phyloP scores from a whole-genome alignment of 2,888 invertebrate species.

The Anthoptus insignis region DNA sequence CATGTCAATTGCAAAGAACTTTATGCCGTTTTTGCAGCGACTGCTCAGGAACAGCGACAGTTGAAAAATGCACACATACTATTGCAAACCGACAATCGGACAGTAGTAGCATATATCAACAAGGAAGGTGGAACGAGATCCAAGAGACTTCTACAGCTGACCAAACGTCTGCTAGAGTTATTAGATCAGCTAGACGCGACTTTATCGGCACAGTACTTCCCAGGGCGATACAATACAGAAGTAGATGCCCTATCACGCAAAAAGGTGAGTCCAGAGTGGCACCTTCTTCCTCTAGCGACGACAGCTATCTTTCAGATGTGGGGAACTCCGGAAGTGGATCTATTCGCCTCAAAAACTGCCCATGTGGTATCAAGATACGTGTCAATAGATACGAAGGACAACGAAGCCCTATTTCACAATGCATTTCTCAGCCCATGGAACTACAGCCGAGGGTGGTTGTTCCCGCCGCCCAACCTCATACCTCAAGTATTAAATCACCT shows the following conservation, averaged over 20 bases:
- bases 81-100: slow-evolving; percentile 34
- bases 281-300: slow-evolving; percentile 26
- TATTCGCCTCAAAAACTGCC: slow-evolving; percentile 42
- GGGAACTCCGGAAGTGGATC: slow-evolving; percentile 43
- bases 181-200: slow-evolving; percentile 21
- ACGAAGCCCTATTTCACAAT: slow-evolving; percentile 40
- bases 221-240: slow-evolving; percentile 46
- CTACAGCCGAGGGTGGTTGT: slow-evolving; percentile 6
- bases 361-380: slow-evolving; percentile 41
- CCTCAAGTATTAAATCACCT: slow-evolving; percentile 42
- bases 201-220: slow-evolving; percentile 38
- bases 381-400: slow-evolving; percentile 32
- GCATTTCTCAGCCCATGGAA: slow-evolving; percentile 39
- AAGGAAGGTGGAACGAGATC: slow-evolving; percentile 51
- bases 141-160: slow-evolving; percentile 30
- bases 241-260: slow-evolving; percentile 44
- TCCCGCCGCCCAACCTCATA: slow-evolving; percentile 18
- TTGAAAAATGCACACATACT: slow-evolving; percentile 37
- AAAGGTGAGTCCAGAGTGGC: slow-evolving; percentile 36
- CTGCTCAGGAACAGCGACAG: slow-evolving; percentile 8
- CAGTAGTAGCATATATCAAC: slow-evolving; percentile 32
- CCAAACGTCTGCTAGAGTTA: slow-evolving; percentile 30
- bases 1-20: slow-evolving; percentile 42
- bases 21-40: slow-evolving; percentile 34
- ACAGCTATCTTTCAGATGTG: slow-evolving; percentile 35